Evolutionary conservation across 2,888 invertebrate species (phyloP).

Genomic region (Junonia oenone): DNA sequence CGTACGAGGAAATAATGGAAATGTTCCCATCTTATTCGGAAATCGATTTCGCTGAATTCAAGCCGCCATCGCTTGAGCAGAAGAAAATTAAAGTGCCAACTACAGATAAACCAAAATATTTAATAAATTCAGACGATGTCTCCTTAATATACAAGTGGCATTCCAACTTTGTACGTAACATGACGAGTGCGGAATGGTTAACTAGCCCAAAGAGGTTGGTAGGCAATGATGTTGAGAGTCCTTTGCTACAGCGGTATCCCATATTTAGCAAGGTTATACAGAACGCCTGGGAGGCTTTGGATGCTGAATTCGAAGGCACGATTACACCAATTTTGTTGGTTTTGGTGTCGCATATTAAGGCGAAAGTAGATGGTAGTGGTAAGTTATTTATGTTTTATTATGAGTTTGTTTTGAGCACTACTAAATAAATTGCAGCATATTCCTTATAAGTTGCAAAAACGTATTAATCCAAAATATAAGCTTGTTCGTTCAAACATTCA

Average conservation of each 20-base stretch:
- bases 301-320: constrained; percentile 73
- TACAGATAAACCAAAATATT: constrained; percentile 41
- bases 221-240: constrained; percentile 55
- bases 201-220: constrained; percentile 63
- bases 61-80: constrained; percentile 68
- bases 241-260: constrained; percentile 80
- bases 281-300: constrained; percentile 70
- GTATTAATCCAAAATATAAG: too few species aligned
- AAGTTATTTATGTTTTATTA: too few species aligned
- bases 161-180: constrained; percentile 76
- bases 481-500: too few species aligned
- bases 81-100: constrained; percentile 51
- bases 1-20: constrained; percentile 81
- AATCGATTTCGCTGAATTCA: constrained; percentile 85
- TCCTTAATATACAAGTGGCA: constrained; percentile 81
- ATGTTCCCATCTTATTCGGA: constrained; percentile 85
- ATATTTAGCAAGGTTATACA: constrained; percentile 78
- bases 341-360: constrained; percentile 73
- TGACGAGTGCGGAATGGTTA: constrained; percentile 82
- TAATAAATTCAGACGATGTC: constrained; percentile 77
- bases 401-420: too few species aligned
- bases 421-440: too few species aligned
- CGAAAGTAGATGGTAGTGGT: constrained; percentile 68
- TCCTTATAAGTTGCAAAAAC: too few species aligned
- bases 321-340: constrained; percentile 80